A percentile compares a stretch with the other conserved stretches of the same genome.
Conservation (phyloP, 2,113 vertebrate species). For the Myrmecobius fasciatus region DNA sequence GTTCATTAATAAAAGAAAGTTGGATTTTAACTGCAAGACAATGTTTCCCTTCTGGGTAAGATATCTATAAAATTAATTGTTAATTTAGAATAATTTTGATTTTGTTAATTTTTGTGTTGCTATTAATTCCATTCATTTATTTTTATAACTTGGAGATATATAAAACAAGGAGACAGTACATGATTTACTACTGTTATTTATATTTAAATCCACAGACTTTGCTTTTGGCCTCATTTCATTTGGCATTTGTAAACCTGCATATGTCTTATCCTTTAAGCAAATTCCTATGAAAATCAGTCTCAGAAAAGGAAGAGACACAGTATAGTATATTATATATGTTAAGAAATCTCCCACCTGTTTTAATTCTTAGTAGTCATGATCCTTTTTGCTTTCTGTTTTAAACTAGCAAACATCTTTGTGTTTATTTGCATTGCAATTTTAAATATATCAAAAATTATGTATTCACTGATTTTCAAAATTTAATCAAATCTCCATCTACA, state of each 20-base stretch:
- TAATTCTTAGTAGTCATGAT: not conserved
- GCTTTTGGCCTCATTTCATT: not conserved
- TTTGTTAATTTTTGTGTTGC: not conserved
- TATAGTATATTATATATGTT: not conserved
- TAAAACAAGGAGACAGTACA: not conserved
- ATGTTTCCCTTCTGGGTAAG: conserved; percentile 97
- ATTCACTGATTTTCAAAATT: not conserved
- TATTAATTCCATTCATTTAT: not conserved
- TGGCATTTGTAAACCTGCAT: not conserved
- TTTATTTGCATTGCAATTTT: not conserved
- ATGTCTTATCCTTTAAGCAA: not conserved
- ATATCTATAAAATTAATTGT: conserved; percentile 59
- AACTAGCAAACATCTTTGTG: not conserved
- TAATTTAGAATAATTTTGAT: conserved; percentile 46
- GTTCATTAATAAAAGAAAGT: conserved; percentile 95
- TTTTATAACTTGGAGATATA: conserved; percentile 14
- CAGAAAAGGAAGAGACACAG: conserved; percentile 13
- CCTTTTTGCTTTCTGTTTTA: conserved; percentile 16
- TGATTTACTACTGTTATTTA: not conserved
- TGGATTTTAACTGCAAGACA: conserved; percentile 97
- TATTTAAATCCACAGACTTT: not conserved
- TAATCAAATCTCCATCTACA: not conserved
- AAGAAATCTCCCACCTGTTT: not conserved
- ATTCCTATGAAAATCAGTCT: conserved; percentile 35
- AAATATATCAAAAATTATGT: not conserved